Conservation (phyloP, 92 coral and sea anemone species). For the Diadumene lineata region DNA sequence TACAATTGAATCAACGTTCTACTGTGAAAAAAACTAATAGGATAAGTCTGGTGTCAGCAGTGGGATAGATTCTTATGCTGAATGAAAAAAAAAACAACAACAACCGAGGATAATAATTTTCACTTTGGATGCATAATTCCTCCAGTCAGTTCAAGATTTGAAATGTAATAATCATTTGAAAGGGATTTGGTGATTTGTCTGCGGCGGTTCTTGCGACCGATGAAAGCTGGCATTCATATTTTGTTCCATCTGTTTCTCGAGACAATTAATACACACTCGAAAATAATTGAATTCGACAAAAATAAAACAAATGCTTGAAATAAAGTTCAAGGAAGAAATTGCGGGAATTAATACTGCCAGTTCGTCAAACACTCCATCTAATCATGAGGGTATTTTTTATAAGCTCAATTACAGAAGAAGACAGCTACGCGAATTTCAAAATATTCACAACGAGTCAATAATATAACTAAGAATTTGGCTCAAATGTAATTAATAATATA, state of each 20-base stretch:
- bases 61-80: neutral
- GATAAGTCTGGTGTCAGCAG: neutral
- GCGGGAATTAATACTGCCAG: neutral
- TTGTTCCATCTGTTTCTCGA: neutral
- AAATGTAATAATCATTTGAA: no score
- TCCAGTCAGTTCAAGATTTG: neutral
- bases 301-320: neutral
- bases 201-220: neutral
- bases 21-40: neutral
- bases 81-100: no score
- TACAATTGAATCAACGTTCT: neutral
- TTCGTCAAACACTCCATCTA: no score
- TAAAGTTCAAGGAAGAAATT: neutral
- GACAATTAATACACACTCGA: neutral
- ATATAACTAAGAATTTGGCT: neutral
- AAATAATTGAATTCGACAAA: neutral
- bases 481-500: slow-evolving; percentile 10
- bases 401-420: neutral
- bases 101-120: neutral
- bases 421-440: neutral
- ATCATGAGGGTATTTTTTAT: no score
- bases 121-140: neutral
- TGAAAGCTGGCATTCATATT: neutral
- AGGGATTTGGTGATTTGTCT: neutral
- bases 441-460: neutral